These are phyloP conservation scores for Hydropotes inermis DNA, from an alignment of 2,113 vertebrate species.

Conservation along the genomic window DNA sequence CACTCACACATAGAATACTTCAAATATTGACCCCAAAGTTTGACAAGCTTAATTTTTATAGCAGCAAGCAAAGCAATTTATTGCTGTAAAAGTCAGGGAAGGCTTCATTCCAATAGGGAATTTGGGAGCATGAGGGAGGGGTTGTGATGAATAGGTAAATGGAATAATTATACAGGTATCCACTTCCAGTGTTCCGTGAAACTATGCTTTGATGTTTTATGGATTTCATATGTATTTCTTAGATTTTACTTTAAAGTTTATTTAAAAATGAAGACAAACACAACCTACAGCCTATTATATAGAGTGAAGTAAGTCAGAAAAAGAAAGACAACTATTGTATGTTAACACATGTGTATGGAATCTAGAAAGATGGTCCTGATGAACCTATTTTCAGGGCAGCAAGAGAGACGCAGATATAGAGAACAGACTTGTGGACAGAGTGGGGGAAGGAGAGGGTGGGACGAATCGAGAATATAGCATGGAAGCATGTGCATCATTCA, in stretches of 20 bases:
- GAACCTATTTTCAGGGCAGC: not conserved
- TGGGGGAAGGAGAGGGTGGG: not conserved
- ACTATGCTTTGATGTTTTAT: not conserved
- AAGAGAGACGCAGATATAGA: not conserved
- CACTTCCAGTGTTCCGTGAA: not conserved
- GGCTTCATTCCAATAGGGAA: not conserved
- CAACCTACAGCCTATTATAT: not conserved
- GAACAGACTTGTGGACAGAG: not conserved
- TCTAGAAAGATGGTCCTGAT: not conserved
- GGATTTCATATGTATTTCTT: not conserved
- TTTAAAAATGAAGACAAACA: not conserved
- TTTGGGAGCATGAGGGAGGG: not conserved
- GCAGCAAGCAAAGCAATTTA: not conserved
- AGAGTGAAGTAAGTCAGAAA: not conserved
- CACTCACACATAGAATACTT: not conserved
- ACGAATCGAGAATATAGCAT: fast-evolving
- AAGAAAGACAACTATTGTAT: not conserved
- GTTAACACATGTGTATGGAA: not conserved
- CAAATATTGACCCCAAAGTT: not conserved
- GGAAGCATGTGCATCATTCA: not conserved
- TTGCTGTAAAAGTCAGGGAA: not conserved
- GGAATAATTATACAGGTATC: not conserved
- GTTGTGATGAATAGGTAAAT: not conserved
- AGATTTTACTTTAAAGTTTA: not conserved
- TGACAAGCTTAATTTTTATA: not conserved